A percentile compares a stretch with the other conserved stretches of the same genome.
Conservation (phyloP, 2,113 vertebrate genomes). For the Tylochromis polylepis region DNA sequence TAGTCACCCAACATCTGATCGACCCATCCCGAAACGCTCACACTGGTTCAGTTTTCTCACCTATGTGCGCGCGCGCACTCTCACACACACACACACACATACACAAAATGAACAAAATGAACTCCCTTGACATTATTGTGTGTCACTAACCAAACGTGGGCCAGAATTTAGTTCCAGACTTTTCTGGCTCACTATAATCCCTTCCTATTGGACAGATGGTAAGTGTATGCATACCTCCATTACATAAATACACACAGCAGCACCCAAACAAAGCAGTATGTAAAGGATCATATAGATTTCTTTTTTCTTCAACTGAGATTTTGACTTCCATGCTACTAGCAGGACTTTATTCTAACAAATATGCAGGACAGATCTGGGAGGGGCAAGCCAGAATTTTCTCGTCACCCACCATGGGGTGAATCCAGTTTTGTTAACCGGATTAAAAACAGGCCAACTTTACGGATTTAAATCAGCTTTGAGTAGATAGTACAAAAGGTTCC, state of each 20-base stretch:
- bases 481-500: not conserved
- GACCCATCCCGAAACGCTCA: not conserved
- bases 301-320: not conserved
- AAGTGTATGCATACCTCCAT: not conserved
- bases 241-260: not conserved
- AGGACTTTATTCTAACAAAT: not conserved
- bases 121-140: not conserved
- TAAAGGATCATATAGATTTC: not conserved
- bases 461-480: not conserved
- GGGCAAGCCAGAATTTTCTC: not conserved
- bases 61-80: fast-evolving
- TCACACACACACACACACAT: not conserved
- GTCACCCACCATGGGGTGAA: not conserved
- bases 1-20: not conserved
- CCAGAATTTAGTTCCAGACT: not conserved
- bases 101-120: not conserved
- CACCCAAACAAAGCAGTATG: not conserved
- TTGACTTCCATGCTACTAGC: not conserved
- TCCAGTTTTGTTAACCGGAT: not conserved
- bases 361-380: not conserved
- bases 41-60: not conserved
- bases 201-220: not conserved
- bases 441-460: not conserved
- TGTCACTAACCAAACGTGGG: not conserved
- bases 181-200: not conserved